phyloP scores from a whole-genome alignment of 2,113 vertebrate genomes.

The Gnathonemus echidnorhynchus region DNA sequence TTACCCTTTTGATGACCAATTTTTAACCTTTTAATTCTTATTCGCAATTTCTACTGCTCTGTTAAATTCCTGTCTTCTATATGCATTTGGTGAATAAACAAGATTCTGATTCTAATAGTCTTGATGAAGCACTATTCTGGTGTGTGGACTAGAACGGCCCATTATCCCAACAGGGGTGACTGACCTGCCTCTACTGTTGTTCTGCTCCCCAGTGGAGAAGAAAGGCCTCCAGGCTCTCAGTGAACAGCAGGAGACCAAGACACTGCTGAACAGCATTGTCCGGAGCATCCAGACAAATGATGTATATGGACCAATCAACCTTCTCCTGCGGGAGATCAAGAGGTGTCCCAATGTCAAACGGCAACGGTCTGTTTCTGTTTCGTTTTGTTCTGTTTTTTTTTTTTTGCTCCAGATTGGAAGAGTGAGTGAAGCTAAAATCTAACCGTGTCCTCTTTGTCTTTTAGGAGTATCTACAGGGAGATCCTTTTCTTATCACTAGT shows the following conservation, averaged over 20 bases:
- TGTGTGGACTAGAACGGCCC: not conserved
- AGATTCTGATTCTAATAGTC: not conserved
- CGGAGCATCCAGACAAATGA: slow-evolving; percentile 86
- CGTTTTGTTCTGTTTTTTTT: not conserved
- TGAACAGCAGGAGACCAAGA: slow-evolving; percentile 71
- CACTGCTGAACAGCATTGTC: slow-evolving; percentile 78
- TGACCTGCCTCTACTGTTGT: not conserved
- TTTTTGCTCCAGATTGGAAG: not conserved
- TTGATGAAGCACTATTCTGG: not conserved
- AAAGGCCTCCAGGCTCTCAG: slow-evolving; percentile 59
- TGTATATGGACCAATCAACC: slow-evolving; percentile 78
- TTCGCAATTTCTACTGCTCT: too few species aligned
- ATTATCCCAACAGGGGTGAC: not conserved
- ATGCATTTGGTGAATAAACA: too few species aligned
- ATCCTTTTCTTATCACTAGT: slow-evolving; percentile 90
- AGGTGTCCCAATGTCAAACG: slow-evolving; percentile 65
- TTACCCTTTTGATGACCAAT: too few species aligned
- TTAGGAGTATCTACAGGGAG: slow-evolving; percentile 92
- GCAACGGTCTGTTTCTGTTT: slow-evolving; percentile 67
- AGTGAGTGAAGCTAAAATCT: not conserved
- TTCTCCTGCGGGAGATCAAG: slow-evolving; percentile 69
- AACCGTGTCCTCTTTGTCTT: slow-evolving; percentile 12
- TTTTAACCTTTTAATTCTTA: too few species aligned
- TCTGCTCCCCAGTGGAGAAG: slow-evolving; percentile 59
- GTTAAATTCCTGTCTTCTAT: too few species aligned